These are phyloP conservation scores for Seira musarum DNA, from an alignment of 2,888 invertebrate species.

Conservation along the genomic window DNA sequence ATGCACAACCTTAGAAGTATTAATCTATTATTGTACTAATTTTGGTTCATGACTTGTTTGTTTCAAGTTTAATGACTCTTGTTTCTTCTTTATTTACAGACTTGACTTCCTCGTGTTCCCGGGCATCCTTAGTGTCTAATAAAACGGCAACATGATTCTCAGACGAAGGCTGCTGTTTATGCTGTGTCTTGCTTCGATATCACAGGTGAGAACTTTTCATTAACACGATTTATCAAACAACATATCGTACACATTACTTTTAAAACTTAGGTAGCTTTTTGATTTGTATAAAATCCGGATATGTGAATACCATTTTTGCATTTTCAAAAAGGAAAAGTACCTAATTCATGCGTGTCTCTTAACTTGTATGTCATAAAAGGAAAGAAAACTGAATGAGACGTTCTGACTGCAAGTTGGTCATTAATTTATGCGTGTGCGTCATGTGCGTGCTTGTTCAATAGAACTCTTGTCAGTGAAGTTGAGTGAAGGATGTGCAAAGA, in stretches of 20 bases:
- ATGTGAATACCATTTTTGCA: conserved; percentile 12
- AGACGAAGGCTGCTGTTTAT: conserved; percentile 39
- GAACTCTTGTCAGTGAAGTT: too few species aligned
- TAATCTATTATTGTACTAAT: too few species aligned
- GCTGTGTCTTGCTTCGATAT: conserved; percentile 26
- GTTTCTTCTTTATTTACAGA: conserved; percentile 36
- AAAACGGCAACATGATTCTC: conserved; percentile 39
- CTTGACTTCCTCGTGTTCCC: conserved; percentile 46
- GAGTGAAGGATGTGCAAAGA: too few species aligned
- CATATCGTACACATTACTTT: too few species aligned
- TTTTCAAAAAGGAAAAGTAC: neutral
- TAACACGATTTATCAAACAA: conserved; percentile 35
- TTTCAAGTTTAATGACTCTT: too few species aligned
- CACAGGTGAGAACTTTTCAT: conserved; percentile 50
- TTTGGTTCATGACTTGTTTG: too few species aligned
- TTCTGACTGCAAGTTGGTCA: too few species aligned
- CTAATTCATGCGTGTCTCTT: conserved; percentile 15
- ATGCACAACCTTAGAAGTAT: too few species aligned
- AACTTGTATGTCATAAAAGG: conserved; percentile 36
- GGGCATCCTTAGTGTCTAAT: conserved; percentile 40
- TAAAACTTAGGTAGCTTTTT: too few species aligned
- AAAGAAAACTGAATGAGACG: neutral
- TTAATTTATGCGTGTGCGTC: too few species aligned
- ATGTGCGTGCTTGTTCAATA: too few species aligned
- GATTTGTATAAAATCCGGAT: too few species aligned